Evolutionary conservation across 2,888 invertebrate species (phyloP).

Genomic region (Cantharis nigra): DNA sequence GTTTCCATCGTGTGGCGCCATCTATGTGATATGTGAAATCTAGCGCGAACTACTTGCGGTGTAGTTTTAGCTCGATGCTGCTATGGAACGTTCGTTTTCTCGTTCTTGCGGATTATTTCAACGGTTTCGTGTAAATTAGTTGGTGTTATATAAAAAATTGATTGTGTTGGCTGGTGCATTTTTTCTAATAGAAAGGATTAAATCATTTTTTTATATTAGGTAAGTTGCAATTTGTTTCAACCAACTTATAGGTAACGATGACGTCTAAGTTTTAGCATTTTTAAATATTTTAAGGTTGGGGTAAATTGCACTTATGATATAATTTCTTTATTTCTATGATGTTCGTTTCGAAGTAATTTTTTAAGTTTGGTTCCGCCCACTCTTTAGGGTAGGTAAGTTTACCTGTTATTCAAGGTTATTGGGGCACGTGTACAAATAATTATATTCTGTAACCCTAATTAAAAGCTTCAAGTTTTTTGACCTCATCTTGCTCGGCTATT

Average conservation of each 20-base stretch:
- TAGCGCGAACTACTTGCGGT: not conserved
- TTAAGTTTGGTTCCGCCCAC: conserved; percentile 34
- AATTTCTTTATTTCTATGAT: not conserved
- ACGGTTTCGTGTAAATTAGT: not conserved
- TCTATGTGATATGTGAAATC: not conserved
- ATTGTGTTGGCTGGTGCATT: not conserved
- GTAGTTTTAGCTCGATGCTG: not conserved
- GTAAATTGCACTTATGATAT: not conserved
- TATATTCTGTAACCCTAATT: not conserved
- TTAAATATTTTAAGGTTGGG: not conserved
- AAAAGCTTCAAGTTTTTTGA: not conserved
- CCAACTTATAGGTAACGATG: not conserved
- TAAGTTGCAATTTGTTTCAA: not conserved
- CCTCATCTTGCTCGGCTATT: not conserved
- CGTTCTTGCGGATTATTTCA: not conserved
- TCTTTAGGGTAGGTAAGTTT: conserved; percentile 38
- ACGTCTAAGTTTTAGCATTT: not conserved
- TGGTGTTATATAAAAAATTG: not conserved
- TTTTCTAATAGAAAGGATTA: not conserved
- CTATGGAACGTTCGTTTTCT: not conserved
- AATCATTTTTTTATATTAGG: not conserved
- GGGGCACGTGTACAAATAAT: conserved; percentile 43
- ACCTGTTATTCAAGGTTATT: conserved; percentile 41
- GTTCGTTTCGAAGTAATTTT: not conserved
- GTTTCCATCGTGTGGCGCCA: not conserved